These are phyloP conservation scores for Scarus forsteni DNA, from an alignment of 2,797 vertebrate species.

Conservation along the genomic window DNA sequence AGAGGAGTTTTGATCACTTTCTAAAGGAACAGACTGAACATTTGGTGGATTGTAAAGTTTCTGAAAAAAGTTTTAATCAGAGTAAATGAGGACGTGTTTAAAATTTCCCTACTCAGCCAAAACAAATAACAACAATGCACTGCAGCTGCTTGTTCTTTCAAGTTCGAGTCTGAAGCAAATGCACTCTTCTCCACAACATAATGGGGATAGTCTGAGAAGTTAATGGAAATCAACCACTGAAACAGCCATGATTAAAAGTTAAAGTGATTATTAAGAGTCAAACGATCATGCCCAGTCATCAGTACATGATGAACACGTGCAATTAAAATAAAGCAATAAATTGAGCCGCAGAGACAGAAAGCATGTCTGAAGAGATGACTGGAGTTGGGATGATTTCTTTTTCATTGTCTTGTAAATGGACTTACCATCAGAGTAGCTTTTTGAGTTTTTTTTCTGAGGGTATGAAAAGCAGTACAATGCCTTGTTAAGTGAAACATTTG, in stretches of 20 bases:
- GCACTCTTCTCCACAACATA: neutral
- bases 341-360: neutral
- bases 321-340: constrained; percentile 19
- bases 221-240: neutral
- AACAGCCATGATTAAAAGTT: constrained; percentile 12
- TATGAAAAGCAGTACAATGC: constrained; percentile 2
- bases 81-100: neutral
- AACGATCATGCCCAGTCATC: constrained; percentile 9
- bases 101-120: neutral
- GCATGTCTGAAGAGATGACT: neutral
- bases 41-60: neutral
- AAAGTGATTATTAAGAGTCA: constrained; percentile 15
- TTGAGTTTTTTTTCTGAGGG: constrained; percentile 1
- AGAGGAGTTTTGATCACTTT: constrained; percentile 1
- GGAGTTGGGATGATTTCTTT: constrained; percentile 2
- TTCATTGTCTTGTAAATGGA: constrained; percentile 18
- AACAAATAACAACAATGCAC: neutral
- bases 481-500: constrained; percentile 5
- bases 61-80: neutral
- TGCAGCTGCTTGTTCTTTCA: neutral
- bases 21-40: neutral
- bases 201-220: neutral
- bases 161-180: neutral
- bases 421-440: constrained; percentile 5
- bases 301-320: constrained; percentile 11